Evolutionary conservation across 2,888 invertebrate genomes (phyloP).

Genomic region (Apocheima hispidaria): DNA sequence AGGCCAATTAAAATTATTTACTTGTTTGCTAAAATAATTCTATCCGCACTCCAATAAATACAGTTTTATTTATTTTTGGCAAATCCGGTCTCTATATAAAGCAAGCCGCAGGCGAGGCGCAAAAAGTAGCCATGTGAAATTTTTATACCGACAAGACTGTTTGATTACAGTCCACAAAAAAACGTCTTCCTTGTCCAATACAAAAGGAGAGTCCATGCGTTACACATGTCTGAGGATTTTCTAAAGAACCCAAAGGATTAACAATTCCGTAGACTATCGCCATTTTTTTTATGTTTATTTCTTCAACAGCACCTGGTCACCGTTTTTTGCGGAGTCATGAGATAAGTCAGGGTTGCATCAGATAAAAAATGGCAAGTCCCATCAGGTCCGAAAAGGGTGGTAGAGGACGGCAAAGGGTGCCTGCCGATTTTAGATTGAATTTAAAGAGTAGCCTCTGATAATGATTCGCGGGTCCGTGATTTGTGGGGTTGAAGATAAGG

Average conservation of each 20-base stretch:
- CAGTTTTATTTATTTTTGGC: neutral
- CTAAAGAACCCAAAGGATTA: conserved; percentile 63
- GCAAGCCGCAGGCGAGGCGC: conserved; percentile 23
- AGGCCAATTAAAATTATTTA: too few relatives aligned
- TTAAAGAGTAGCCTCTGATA: conserved; percentile 64
- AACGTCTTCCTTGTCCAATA: conserved; percentile 52
- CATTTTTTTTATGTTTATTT: conserved; percentile 45
- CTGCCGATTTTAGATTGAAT: conserved; percentile 64
- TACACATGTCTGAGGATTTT: conserved; percentile 71
- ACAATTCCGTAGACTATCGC: conserved; percentile 41
- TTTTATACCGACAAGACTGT: conserved; percentile 50
- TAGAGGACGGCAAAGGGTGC: conserved; percentile 44
- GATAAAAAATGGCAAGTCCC: conserved; percentile 68
- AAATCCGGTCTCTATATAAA: neutral
- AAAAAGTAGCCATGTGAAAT: conserved; percentile 39
- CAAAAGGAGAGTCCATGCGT: conserved; percentile 64
- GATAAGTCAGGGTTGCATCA: conserved; percentile 65
- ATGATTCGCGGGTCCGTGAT: conserved; percentile 60
- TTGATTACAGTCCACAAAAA: conserved; percentile 51
- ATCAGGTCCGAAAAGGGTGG: conserved; percentile 64
- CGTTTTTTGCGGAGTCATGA: conserved; percentile 67
- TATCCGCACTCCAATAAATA: neutral
- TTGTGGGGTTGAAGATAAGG: conserved; percentile 70
- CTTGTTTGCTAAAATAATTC: too few relatives aligned
- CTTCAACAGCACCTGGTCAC: conserved; percentile 72